Evolutionary conservation across 92 coral and sea anemone genomes (phyloP), one percentile per base, ranked within the genome.

Genomic region (Epizoanthus ramosus): DNA sequence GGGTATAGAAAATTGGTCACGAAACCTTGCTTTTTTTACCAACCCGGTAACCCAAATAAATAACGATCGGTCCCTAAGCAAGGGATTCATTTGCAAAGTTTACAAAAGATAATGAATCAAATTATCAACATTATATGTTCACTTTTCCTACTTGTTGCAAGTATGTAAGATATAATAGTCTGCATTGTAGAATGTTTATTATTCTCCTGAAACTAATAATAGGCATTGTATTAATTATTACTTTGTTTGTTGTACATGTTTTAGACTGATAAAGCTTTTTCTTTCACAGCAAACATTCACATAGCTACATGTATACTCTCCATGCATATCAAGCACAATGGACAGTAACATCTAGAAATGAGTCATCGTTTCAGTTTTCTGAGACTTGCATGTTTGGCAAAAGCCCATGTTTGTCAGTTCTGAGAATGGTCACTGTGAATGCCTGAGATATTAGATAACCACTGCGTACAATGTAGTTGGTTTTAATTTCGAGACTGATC

Each of bases 381-480:
- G 50, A 39, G 71, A 61, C 82, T 59, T 63, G 28, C 82, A 77
- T 41, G 70, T 60, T 61, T 77, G 82, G 82, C 82, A 61, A 59
- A 77, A 77, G 82, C 82, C 82, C 82, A 77, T 59, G 82, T 61
- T 77, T 77, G 69, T 77, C 82, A 21, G 47, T 70, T 14, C 39
- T 77, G 24, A 21, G 57, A 77, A 43, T 33, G 70, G 58, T 22
- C 37, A 15, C 10, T 50, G 54, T 3, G 57, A 77, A 53, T 22
- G 58, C 65, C 45, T 77, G 67, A 75, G n/a, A 28, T 57, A 56
- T 0, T 21, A 77, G 71, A 83, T 57, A 25, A 82, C 93, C 90
- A 81, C 93, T 90, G 82, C 69, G 82, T 39, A 77, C 82, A 77
- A 77, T 77, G 82, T 69, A 77, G 82, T 43, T 77, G 82, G 82